A percentile compares a stretch with the other conserved stretches of the same genome.
Conservation (phyloP, 2,888 invertebrate genomes). For the Parnassius apollo region DNA sequence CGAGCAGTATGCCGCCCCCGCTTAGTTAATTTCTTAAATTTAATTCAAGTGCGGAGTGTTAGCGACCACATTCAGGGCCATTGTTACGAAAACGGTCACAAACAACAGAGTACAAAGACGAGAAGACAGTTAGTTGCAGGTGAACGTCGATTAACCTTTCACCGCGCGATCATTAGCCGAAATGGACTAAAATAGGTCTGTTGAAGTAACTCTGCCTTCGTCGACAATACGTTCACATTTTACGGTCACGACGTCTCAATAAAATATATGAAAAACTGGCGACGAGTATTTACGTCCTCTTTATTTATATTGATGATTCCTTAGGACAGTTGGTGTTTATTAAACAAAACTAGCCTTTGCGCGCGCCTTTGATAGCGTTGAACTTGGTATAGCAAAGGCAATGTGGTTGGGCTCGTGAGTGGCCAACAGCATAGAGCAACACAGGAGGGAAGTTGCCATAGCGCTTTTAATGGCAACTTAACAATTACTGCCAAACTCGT, state of each 20-base stretch:
- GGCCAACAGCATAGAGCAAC: no score
- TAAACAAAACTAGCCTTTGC: no score
- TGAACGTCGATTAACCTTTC: slow-evolving; percentile 72
- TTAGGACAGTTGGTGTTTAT: background rate
- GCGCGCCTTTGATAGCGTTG: no score
- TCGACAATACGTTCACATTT: slow-evolving; percentile 58
- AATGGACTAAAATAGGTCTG: slow-evolving; percentile 55
- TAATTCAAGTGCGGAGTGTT: slow-evolving; percentile 59
- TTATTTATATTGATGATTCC: slow-evolving; percentile 32
- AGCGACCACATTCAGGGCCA: slow-evolving; percentile 73
- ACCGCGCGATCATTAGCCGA: slow-evolving; percentile 58
- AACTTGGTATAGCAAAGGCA: no score
- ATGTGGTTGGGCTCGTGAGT: no score
- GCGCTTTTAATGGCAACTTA: no score
- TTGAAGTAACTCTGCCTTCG: slow-evolving; percentile 54
- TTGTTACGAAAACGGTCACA: slow-evolving; percentile 42
- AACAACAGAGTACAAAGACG: slow-evolving; percentile 55
- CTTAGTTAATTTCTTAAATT: slow-evolving; percentile 61
- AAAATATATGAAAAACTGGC: slow-evolving; percentile 59
- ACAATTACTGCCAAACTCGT: no score
- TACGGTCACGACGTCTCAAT: slow-evolving; percentile 54
- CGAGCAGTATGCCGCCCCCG: slow-evolving; percentile 63
- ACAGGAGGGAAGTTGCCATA: no score
- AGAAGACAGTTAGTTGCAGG: slow-evolving; percentile 65
- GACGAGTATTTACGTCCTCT: slow-evolving; percentile 42